A percentile compares a stretch with the other conserved stretches of the same genome.
These are phyloP conservation scores for Cynoglossus semilaevis DNA, from an alignment of 2,113 vertebrate genomes.

Conservation along the genomic window DNA sequence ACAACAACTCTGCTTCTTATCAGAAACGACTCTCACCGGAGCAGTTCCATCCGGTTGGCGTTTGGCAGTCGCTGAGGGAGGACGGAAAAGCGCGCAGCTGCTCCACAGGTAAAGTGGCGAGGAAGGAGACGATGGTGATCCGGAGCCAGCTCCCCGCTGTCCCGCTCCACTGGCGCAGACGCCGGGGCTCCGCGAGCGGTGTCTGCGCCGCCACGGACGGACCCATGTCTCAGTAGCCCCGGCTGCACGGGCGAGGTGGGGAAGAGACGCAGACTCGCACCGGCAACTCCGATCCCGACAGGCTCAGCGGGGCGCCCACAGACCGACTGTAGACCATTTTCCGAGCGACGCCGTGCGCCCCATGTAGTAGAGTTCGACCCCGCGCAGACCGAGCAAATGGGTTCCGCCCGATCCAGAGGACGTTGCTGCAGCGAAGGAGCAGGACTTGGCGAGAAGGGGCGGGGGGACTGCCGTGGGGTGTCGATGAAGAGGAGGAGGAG, in stretches of 20 bases:
- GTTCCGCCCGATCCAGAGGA: slow-evolving; percentile 63
- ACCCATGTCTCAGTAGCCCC: slow-evolving; percentile 75
- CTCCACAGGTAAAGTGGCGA: slow-evolving; percentile 82
- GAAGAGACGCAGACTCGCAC: slow-evolving; percentile 58
- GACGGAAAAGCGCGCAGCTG: slow-evolving; percentile 92
- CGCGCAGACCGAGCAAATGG: slow-evolving; percentile 43
- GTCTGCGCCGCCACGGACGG: slow-evolving; percentile 58
- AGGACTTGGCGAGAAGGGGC: background rate
- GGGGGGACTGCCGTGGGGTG: slow-evolving; percentile 1
- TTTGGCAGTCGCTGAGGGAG: slow-evolving; percentile 97
- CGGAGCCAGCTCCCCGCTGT: slow-evolving; percentile 73
- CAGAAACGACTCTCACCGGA: slow-evolving; percentile 83
- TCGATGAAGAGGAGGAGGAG: slow-evolving; percentile 46
- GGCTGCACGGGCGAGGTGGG: slow-evolving; percentile 53
- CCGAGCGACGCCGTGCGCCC: slow-evolving; percentile 72
- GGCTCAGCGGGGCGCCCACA: slow-evolving; percentile 63
- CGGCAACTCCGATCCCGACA: slow-evolving; percentile 65
- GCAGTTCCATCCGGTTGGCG: slow-evolving; percentile 98
- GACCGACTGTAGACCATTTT: slow-evolving; percentile 72
- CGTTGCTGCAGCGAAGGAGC: slow-evolving; percentile 31
- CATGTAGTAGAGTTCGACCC: slow-evolving; percentile 67
- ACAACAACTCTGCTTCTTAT: background rate
- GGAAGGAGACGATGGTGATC: slow-evolving; percentile 75
- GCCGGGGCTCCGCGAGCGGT: slow-evolving; percentile 61
- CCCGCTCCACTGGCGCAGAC: slow-evolving; percentile 70